Evolutionary conservation across 1,140 invertebrate species (phyloP), one percentile per base, ranked within the genome.

Genomic region (Vollenhovia emeryi): DNA sequence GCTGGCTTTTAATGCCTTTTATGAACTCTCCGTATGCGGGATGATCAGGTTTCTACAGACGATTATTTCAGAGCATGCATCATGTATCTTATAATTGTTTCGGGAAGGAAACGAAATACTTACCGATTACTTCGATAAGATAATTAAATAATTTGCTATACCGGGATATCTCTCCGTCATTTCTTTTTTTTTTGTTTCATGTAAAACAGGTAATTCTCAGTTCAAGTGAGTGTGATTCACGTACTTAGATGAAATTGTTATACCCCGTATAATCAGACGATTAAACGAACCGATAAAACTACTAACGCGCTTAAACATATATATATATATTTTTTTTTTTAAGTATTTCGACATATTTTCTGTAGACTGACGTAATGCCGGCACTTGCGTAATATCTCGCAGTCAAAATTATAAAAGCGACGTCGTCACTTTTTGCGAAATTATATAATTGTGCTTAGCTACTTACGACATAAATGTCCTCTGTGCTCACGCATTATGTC

Each of bases 1-100:
- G 78, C 52, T 55, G 74, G 30, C 40, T 73, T 85, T 73, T 80
- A 86, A 55, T 85, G 74, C 84, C 89, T 89, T 90, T 89, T 90
- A 80, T 60, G 68, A 85, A 85, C 57, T 86, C 55, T 80, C 71
- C 78, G n/a, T 45, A 13, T 48, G 43, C 24, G 13, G 3, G 27
- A 48, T 45, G 59, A 68, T 48, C 21, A 57, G 69, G 40, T 84
- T 75, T 84, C 30, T 50, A 27, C 2, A 15, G 4, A 55, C 18
- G 48, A 59, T 55, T 80, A 52, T 79, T 68, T 68, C 30, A 40
- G 21, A 30, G 11, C 21, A 52, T 27, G 36, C 21, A 48, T 66
- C 8, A 18, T 0, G 60, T 27, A 66, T 78, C 30, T 64, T 36
- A 13, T 24, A 21, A 78, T 50, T 64, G 36, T 33, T 24, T 30